Evolutionary conservation across 53 echinoderm and acorn worm species (phyloP).

Genomic region (Luidia sarsii): DNA sequence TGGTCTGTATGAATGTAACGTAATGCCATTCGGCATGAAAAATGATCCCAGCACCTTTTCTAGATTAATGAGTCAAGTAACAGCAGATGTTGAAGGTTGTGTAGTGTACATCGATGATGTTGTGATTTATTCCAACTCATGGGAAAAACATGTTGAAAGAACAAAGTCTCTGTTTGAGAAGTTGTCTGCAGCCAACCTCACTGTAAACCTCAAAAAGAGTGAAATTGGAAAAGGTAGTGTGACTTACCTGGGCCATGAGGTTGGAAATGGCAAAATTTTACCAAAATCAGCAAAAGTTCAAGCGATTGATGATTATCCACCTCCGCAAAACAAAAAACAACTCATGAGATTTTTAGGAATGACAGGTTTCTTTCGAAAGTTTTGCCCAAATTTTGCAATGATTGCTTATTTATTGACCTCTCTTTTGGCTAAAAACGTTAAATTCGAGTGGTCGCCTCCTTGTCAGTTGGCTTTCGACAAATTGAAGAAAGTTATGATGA

Average conservation of each 20-base stretch:
- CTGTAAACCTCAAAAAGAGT: conserved; percentile 52
- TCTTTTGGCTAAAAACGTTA: conserved; percentile 38
- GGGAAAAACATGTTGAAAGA: conserved; percentile 23
- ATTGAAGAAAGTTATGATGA: conserved; percentile 52
- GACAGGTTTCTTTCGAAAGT: conserved; percentile 56
- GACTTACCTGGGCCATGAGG: conserved; percentile 51
- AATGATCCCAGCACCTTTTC: conserved; percentile 41
- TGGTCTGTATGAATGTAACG: conserved; percentile 34
- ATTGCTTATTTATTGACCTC: conserved; percentile 53
- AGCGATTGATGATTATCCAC: conserved; percentile 45
- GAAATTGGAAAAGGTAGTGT: conserved; percentile 51
- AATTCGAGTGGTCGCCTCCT: conserved; percentile 47
- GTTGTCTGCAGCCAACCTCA: conserved; percentile 4
- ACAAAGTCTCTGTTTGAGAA: background rate
- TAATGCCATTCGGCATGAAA: conserved; percentile 53
- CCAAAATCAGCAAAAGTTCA: conserved; percentile 43
- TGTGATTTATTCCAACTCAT: conserved; percentile 2
- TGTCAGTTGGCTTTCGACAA: conserved; percentile 31
- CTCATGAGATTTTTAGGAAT: conserved; percentile 50
- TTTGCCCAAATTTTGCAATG: conserved; percentile 38
- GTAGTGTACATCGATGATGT: conserved; percentile 7
- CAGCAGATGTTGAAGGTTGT: background rate
- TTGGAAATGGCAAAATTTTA: conserved; percentile 53
- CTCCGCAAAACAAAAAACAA: conserved; percentile 19
- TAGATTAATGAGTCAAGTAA: conserved; percentile 36